These are phyloP conservation scores for Archilochus colubris DNA, from an alignment of 2,113 vertebrate genomes.

Conservation along the genomic window DNA sequence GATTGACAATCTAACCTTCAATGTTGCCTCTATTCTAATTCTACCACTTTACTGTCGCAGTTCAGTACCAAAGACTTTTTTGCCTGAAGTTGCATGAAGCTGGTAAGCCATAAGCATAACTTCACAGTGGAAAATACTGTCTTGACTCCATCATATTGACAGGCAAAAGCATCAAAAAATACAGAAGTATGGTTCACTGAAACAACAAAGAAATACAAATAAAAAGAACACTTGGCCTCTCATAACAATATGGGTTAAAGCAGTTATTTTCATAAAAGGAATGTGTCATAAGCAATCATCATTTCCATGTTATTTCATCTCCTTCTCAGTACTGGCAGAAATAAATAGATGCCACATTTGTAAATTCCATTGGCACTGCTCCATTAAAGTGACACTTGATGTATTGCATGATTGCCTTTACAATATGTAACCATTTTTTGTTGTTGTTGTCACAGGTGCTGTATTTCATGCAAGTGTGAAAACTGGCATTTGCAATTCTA, in stretches of 20 bases:
- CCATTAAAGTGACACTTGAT: slow-evolving; percentile 13
- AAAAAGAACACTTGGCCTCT: not conserved
- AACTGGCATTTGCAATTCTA: not conserved
- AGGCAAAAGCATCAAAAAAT: not conserved
- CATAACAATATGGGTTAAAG: not conserved
- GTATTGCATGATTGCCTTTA: not conserved
- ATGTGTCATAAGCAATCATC: slow-evolving; percentile 29
- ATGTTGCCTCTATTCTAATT: not conserved
- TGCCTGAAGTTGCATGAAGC: not conserved
- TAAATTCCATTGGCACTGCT: slow-evolving; percentile 30
- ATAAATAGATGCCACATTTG: slow-evolving; percentile 36
- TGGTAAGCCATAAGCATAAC: not conserved
- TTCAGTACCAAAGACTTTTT: not conserved
- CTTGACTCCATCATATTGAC: not conserved
- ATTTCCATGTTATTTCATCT: not conserved
- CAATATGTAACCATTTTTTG: not conserved
- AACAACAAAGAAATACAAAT: not conserved
- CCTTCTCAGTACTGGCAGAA: not conserved
- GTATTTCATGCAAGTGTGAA: slow-evolving; percentile 1
- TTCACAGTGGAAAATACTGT: not conserved
- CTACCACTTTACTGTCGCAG: not conserved
- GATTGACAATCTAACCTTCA: not conserved
- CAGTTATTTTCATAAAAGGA: slow-evolving; percentile 15
- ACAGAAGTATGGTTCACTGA: not conserved
- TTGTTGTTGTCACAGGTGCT: not conserved